Percentiles rank a stretch among this genome's conserved stretches.
Evolutionary conservation across 2,113 vertebrate species (phyloP).

Genomic region (Laticauda laticaudata): DNA sequence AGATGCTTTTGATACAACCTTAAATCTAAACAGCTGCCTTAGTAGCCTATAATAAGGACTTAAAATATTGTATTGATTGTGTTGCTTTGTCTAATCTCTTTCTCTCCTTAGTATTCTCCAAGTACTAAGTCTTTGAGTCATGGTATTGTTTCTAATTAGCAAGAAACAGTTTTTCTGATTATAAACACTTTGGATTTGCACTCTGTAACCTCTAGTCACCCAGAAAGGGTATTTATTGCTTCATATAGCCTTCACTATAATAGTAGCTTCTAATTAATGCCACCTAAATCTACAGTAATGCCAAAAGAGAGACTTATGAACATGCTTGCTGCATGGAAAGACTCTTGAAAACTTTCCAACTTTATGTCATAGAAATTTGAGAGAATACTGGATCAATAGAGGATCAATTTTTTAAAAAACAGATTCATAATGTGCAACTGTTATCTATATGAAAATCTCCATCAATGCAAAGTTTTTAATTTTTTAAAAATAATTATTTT

Average conservation of each 20-base stretch:
- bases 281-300: slow-evolving; percentile 13
- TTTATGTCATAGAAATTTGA: slow-evolving; percentile 12
- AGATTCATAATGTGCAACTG: neutral
- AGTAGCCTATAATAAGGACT: neutral
- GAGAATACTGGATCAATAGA: neutral
- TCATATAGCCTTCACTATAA: neutral
- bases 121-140: neutral
- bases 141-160: neutral
- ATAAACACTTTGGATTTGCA: neutral
- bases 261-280: slow-evolving; percentile 8
- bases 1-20: rapidly evolving
- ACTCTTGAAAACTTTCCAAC: slow-evolving; percentile 28
- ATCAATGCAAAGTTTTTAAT: neutral
- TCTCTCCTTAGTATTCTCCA: neutral
- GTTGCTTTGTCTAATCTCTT: neutral
- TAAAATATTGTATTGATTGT: neutral
- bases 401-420: neutral
- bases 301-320: slow-evolving; percentile 15
- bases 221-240: slow-evolving; percentile 22
- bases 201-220: slow-evolving; percentile 13
- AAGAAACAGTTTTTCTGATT: neutral
- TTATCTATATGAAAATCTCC: neutral
- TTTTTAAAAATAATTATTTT: neutral
- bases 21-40: neutral
- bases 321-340: slow-evolving; percentile 1